Base-by-base conservation (phyloP, 2,113 vertebrate genomes). In the Tragulus kanchil region DNA sequence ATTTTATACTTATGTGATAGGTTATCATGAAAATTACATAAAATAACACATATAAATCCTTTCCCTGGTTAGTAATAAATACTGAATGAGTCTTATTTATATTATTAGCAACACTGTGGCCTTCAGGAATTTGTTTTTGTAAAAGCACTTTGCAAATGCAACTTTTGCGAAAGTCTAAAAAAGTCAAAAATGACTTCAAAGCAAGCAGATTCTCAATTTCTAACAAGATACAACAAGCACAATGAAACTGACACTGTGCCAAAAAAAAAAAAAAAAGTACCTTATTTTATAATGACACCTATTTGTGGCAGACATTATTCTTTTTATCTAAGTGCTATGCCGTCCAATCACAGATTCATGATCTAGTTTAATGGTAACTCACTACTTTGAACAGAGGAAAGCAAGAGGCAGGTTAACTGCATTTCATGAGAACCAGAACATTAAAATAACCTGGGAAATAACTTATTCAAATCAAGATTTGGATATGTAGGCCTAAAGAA, bases 301-400 rank as follows among this genome's bases (percentile, higher is more conserved):
- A 75, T 42, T 31, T 31, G 0, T 58, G 36, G n/a, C 50, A 64
- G 73, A 73, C 15, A 81, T 42, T 25, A 83, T n/a, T 96, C n/a
- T 25, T 94, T 54, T 91, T 71, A 71, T 78, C 62, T 91, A 71
- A 89, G 25, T 85, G 7, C 36, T 93, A 84, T 48, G 0, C 5
- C 31, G 23, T 50, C 83, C 3, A 50, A 25, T 59, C 58, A 95
- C 15, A 89, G 42, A 85, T 87, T 78, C 42, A 83, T 94, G n/a
- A 78, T 54, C n/a, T 69, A 67, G 3, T 79, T 62, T 52, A 95
- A 79, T 58, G 23, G 10, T 75, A 89, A 69, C 19, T 79, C 69
- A 45, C 15, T 71, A 78, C 48, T 95, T 67, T 84, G 31, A 2
- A 93, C 82, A 96, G 83, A 92, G 71, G 95, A 89, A 92, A 87